Base-by-base conservation (phyloP, 37 sponge, comb jelly and placozoan species). In the Chondrosia reniformis region DNA sequence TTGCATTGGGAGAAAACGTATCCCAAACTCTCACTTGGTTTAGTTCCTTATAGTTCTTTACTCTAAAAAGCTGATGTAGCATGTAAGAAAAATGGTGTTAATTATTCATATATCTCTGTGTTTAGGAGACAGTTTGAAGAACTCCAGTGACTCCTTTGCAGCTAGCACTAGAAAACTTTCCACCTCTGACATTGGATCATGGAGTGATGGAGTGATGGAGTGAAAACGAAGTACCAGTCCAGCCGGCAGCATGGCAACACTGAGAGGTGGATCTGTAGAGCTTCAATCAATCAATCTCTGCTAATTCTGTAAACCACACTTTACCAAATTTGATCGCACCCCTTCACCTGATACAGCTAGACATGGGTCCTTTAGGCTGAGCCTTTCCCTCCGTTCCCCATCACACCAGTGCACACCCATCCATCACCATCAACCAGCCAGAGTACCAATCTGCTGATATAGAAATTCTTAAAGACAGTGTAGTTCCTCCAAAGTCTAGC, bases 361-460 rank as follows among this genome's bases (percentile, higher is more conserved):
- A 6, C 41, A 13, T 1, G 9, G n/a, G 37, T 38, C 38, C 43
- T 56, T 28, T 2, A 36, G 41, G 24, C 72, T 24, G 44, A 69
- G 72, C 24, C 72, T 34, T 36, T 69, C 72, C 39, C 72, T 69
- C n/a, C 39, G 44, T 40, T 44, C 72, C 22, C 42, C 72, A 24
- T 44, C 43, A 21, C 43, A 1, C 15, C 44, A 69, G 15, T 3
- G 27, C 58, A 3, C 41, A 36, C 8, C 72, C 43, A 1, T 3
- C 13, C 4, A 40, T 39, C 42, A n/a, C n/a, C n/a, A n/a, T n/a
- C n/a, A n/a, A n/a, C n/a, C n/a, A n/a, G n/a, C n/a, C n/a, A n/a
- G n/a, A n/a, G n/a, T n/a, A n/a, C n/a, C n/a, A n/a, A n/a, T n/a
- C n/a, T n/a, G n/a, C n/a, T n/a, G n/a, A n/a, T n/a, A n/a, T n/a